phyloP scores from a whole-genome alignment of 2,888 invertebrate genomes.

The Drosophila basisetae region DNA sequence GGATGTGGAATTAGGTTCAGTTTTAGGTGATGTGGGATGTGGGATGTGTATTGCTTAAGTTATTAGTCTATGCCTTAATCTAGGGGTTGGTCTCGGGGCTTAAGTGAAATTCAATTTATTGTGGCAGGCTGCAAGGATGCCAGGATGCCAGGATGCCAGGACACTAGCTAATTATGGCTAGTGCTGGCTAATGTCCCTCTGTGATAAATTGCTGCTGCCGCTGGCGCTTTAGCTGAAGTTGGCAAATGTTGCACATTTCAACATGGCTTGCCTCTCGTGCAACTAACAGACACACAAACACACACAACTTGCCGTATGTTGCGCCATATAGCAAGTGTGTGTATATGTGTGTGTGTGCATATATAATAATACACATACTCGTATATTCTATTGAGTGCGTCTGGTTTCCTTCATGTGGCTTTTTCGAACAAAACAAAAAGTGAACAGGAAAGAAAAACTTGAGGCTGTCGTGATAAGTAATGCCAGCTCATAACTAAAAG shows the following conservation, averaged over 20 bases:
- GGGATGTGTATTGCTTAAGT: conserved; percentile 50
- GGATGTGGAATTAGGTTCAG: conserved; percentile 1
- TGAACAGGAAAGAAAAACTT: conserved; percentile 63
- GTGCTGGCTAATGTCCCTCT: conserved; percentile 13
- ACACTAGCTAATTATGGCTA: conserved; percentile 43
- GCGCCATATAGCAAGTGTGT: conserved; percentile 48
- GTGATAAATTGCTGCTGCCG: conserved; percentile 35
- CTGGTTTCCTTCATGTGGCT: conserved; percentile 73
- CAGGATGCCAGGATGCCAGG: conserved; percentile 15
- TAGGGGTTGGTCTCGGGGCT: conserved; percentile 49
- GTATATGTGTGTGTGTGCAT: conserved; percentile 25
- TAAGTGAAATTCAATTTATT: conserved; percentile 75
- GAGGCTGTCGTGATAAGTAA: conserved; percentile 60
- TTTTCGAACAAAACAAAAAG: conserved; percentile 68
- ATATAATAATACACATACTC: conserved; percentile 8
- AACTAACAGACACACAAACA: conserved; percentile 54
- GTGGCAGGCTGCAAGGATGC: conserved; percentile 37
- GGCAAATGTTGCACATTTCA: conserved; percentile 74
- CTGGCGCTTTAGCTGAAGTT: conserved; percentile 29
- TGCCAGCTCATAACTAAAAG: conserved; percentile 66
- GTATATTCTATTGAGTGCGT: conserved; percentile 15
- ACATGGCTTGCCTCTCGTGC: conserved; percentile 55
- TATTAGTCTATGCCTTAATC: conserved; percentile 75
- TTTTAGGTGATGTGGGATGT: conserved; percentile 6
- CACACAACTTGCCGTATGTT: conserved; percentile 43